phyloP scores from a whole-genome alignment of 1,140 invertebrate genomes.

The Hyles vespertilio region DNA sequence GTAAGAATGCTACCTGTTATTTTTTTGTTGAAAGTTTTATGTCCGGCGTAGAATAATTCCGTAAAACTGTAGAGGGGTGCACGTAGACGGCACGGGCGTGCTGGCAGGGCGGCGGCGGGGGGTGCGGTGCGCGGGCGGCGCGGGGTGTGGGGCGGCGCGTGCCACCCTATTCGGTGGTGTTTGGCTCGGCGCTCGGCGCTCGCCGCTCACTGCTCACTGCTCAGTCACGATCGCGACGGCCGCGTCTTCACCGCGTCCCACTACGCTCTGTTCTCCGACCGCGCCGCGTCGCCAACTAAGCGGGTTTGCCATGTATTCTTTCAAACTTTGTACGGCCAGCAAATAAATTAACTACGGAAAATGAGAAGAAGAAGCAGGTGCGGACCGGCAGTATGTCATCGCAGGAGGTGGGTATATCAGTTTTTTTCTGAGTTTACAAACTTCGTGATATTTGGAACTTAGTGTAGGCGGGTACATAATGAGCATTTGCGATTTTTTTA shows the following conservation, averaged over 20 bases:
- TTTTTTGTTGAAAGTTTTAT: constrained; percentile 20
- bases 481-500: no score
- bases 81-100: not conserved
- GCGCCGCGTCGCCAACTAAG: constrained; percentile 1
- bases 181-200: not conserved
- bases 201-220: not conserved
- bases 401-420: not conserved
- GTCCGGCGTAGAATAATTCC: constrained; percentile 19
- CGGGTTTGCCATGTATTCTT: constrained; percentile 38
- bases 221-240: constrained; percentile 22
- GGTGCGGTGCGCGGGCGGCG: constrained; percentile 3
- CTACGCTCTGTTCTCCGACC: not conserved
- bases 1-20: not conserved
- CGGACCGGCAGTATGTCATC: not conserved
- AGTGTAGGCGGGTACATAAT: no score
- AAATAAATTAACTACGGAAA: constrained; percentile 33
- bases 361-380: constrained; percentile 24
- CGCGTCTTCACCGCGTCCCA: no score
- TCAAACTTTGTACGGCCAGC: constrained; percentile 40
- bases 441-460: no score
- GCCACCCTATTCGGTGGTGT: constrained; percentile 2
- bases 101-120: not conserved
- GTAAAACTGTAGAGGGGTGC: not conserved
- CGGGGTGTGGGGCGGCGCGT: not conserved
- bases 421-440: not conserved